Conservation (phyloP, 2,113 vertebrate species). For the Alosa alosa region DNA sequence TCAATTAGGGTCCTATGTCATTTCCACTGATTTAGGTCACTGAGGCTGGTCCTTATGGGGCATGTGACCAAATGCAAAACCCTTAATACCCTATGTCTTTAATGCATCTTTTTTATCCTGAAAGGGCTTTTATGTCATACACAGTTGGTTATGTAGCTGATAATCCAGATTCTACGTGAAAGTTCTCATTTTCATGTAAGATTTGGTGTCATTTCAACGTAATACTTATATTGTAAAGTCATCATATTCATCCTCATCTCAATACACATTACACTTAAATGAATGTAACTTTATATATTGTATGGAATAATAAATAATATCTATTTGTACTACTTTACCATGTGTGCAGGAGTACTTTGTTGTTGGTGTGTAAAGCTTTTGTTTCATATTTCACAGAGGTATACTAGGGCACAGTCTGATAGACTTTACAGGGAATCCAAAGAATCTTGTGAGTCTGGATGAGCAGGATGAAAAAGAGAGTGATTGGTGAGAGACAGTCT, state of each 20-base stretch:
- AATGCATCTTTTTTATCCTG: background rate
- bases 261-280: slow-evolving; percentile 3
- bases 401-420: background rate
- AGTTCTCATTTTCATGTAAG: background rate
- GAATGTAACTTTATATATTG: slow-evolving; percentile 20
- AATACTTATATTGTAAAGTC: background rate
- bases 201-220: background rate
- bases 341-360: background rate
- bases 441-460: background rate
- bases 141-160: background rate
- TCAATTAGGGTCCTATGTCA: background rate
- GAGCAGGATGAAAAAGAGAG: background rate
- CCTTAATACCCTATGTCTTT: background rate
- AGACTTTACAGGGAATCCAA: background rate
- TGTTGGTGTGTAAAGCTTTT: background rate
- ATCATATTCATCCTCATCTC: background rate
- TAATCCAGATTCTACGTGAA: background rate
- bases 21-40: background rate
- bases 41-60: background rate
- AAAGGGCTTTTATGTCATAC: background rate
- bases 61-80: background rate
- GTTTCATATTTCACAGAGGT: background rate
- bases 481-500: background rate
- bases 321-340: slow-evolving; percentile 14
- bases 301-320: slow-evolving; percentile 10